Evolutionary conservation across 2,888 invertebrate species (phyloP), one percentile per base, ranked within the genome.

Genomic region (Rugalucina vietnamica): DNA sequence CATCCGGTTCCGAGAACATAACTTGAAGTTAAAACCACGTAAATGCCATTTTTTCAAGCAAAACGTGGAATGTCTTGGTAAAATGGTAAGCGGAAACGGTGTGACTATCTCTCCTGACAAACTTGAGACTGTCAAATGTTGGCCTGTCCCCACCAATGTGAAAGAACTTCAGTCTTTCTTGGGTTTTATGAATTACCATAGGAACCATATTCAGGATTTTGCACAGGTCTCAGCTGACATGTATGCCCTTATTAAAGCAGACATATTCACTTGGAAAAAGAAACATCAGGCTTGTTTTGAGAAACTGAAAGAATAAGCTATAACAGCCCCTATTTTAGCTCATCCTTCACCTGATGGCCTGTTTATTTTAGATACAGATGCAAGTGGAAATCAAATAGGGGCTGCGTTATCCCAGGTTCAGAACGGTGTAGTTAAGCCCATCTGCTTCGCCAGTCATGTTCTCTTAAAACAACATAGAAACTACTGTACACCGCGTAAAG

Each of bases 401-500:
- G 34, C 71, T 10, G 71, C 37, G 18, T 27, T 71, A 8, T 71
- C 34, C 29, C 71, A 71, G n/a, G 43, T 71, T 8, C 71, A 71
- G 29, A n/a, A 71, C 27, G 71, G 71, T 71, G 71, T 71, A 5
- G 4, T 71, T 4, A 71, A 71, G 54, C 75, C 71, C 36, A 71
- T 71, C 39, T 71, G 71, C 71, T 71, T 37, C 29, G 71, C 71
- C 71, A 71, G 71, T 24, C 34, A 71, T 36, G 39, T 39, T 12
- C 65, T 85, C 1, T 32, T 50, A 1, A 72, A 73, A 1, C 73
- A 39, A 29, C 85, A 85, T 18, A 84, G 84, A 49, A 54, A 54
- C 24, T 69, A 36, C 21, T 69, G 69, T 21, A 69, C 69, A 69
- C 21, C 71, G 37, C 36, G 71, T 21, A 71, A 71, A 24, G 71